Percentiles rank a stretch among this genome's conserved stretches.
These are phyloP conservation scores for Venturia canescens DNA, from an alignment of 1,140 invertebrate genomes.

Conservation along the genomic window DNA sequence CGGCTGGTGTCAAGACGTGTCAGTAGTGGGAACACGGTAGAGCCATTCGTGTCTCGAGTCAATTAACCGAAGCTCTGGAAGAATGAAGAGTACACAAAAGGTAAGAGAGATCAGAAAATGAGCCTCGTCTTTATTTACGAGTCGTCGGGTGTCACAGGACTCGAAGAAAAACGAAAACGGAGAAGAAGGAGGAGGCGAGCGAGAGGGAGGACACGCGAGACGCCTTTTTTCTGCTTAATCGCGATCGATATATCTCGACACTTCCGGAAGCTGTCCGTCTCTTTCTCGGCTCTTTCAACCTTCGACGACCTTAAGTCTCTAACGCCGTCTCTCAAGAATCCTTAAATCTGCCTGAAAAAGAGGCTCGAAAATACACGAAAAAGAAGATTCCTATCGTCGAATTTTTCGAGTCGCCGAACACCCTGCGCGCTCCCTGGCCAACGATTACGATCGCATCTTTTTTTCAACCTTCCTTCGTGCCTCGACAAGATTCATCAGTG, in stretches of 20 bases:
- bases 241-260: conserved; percentile 67
- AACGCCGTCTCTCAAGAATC: neutral
- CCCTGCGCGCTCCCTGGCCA: neutral
- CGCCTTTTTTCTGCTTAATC: conserved; percentile 53
- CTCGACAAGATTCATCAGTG: conserved; percentile 24
- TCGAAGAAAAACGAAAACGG: neutral
- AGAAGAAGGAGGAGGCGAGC: neutral
- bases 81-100: conserved; percentile 29
- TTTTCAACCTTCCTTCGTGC: neutral
- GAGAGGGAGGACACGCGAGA: neutral
- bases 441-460: conserved; percentile 33
- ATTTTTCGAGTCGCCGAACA: neutral
- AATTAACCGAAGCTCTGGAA: conserved; percentile 64
- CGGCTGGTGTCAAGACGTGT: conserved; percentile 48
- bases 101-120: conserved; percentile 32
- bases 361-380: neutral
- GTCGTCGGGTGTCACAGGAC: conserved; percentile 44
- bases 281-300: conserved; percentile 53
- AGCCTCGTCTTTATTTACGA: conserved; percentile 61
- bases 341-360: conserved; percentile 9
- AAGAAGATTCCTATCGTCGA: conserved; percentile 26
- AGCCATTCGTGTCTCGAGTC: conserved; percentile 59
- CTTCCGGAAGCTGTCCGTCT: conserved; percentile 75
- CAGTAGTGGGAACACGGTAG: conserved; percentile 46
- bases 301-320: conserved; percentile 21